Conservation (phyloP, 2,113 vertebrate species). For the Zootoca vivipara region DNA sequence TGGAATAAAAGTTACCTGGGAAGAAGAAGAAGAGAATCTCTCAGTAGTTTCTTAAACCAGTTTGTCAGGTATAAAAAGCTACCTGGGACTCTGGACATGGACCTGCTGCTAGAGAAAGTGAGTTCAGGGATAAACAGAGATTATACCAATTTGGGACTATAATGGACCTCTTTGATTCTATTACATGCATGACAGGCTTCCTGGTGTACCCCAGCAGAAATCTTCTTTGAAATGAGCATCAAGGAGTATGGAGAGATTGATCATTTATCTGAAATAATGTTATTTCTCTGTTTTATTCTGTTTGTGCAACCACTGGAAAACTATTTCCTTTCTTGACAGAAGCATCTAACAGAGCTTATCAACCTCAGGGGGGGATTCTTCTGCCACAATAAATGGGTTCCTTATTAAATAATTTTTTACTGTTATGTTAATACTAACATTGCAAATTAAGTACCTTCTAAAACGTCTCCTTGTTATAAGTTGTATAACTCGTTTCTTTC, state of each 20-base stretch:
- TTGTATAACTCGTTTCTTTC: neutral
- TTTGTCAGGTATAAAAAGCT: conserved; percentile 37
- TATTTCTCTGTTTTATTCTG: conserved; percentile 72
- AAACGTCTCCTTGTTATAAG: neutral
- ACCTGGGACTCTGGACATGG: conserved; percentile 42
- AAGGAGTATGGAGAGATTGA: conserved; percentile 69
- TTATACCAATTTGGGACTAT: conserved; percentile 63
- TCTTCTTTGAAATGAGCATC: conserved; percentile 63
- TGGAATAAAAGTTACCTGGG: neutral
- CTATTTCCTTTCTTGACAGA: conserved; percentile 65
- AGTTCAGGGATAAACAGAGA: conserved; percentile 55
- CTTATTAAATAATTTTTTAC: conserved; percentile 47
- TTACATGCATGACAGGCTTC: conserved; percentile 72
- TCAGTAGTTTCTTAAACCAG: conserved; percentile 42
- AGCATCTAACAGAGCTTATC: conserved; percentile 29
- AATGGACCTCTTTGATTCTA: conserved; percentile 64
- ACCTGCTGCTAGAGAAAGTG: conserved; percentile 48
- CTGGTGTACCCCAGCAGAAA: conserved; percentile 66
- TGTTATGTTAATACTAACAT: conserved; percentile 36
- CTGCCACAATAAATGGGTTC: conserved; percentile 40
- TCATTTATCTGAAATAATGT: conserved; percentile 74
- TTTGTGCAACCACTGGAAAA: conserved; percentile 72
- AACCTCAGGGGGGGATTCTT: conserved; percentile 38
- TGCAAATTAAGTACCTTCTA: conserved; percentile 4
- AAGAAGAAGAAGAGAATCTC: neutral